phyloP scores from a whole-genome alignment of 2,888 invertebrate genomes.

The Tachystola acroxantha region DNA sequence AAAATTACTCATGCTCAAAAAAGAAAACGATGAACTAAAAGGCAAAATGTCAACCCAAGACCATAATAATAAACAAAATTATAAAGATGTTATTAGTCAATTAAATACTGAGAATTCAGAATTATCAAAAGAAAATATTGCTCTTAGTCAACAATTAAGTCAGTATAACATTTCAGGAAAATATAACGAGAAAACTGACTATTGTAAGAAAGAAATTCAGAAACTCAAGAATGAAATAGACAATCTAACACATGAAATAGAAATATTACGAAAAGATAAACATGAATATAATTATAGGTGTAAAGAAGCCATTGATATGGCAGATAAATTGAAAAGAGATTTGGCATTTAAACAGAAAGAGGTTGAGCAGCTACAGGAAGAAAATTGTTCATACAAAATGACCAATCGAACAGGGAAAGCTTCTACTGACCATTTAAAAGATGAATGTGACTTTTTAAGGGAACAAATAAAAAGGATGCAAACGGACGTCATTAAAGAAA shows the following conservation, averaged over 20 bases:
- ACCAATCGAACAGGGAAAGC: slow-evolving; percentile 61
- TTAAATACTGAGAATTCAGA: slow-evolving; percentile 65
- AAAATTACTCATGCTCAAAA: slow-evolving; percentile 62
- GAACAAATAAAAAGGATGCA: slow-evolving; percentile 69
- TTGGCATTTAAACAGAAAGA: slow-evolving; percentile 58
- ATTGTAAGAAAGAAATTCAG: slow-evolving; percentile 38
- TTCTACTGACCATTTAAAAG: slow-evolving; percentile 58
- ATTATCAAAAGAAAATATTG: slow-evolving; percentile 64
- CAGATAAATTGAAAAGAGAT: slow-evolving; percentile 63
- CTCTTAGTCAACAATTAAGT: slow-evolving; percentile 54
- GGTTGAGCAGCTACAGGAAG: slow-evolving; percentile 61
- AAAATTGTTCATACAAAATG: slow-evolving; percentile 68
- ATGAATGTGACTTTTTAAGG: slow-evolving; percentile 61
- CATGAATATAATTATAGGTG: slow-evolving; percentile 57
- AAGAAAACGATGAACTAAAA: slow-evolving; percentile 65
- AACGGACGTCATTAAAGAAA: slow-evolving; percentile 66
- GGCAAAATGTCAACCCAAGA: slow-evolving; percentile 30
- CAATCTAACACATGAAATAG: slow-evolving; percentile 45
- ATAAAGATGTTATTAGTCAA: slow-evolving; percentile 61
- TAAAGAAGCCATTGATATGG: slow-evolving; percentile 51
- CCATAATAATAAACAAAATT: slow-evolving; percentile 50
- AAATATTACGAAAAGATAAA: slow-evolving; percentile 56
- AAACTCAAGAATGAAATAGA: slow-evolving; percentile 51
- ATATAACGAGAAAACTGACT: slow-evolving; percentile 36
- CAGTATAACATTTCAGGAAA: slow-evolving; percentile 45